Base-by-base conservation (phyloP, 2,888 invertebrate species). In the Hypena proboscidalis region DNA sequence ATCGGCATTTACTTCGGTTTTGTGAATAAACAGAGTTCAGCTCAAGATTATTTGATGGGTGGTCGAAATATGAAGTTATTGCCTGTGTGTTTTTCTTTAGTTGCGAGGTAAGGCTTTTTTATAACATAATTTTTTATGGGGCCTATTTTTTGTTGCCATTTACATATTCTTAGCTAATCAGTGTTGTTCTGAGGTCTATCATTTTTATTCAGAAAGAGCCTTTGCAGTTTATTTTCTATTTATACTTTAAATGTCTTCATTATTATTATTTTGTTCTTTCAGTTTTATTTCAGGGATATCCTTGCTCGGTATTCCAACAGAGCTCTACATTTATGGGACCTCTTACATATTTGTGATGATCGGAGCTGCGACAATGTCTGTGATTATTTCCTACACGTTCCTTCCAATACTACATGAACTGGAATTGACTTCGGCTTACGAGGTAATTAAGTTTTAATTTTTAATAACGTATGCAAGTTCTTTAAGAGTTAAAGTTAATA, bases 1-100 rank as follows among this genome's bases (percentile, higher is more conserved):
- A 94, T 97, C 40, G 97, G 97, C 5, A 79, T 97, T 41, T 96
- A 95, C 78, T 97, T 95, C 71, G 97, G 96, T 3, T 95, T 95
- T 70, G 83, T 94, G 53, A 93, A 94, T 43, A 94, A 94, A 64
- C 64, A 87, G 69, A 68, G 79, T 54, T 80, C 87, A 1, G 91
- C 94, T 1, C 94, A 94, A 67, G 95, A 95, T 60, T 97, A 97
- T 77, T 91, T 97, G 56, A 94, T 97, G 82, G 97, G 96, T 3
- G 95, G 95, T 4, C 91, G 96, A 52, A 94, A 94, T 70, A 96
- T 97, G 96, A 91, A 93, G 38, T 91, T 94, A 2, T 84, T 96
- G 54, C 97, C 97, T 0, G 94, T 97, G 17, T 93, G 96, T 19
- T 92, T 97, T 80, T 97, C 97, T 0, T 85, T 97, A 29, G 94